phyloP scores from a whole-genome alignment of 2,888 invertebrate species.

The Mechanitis messenoides region DNA sequence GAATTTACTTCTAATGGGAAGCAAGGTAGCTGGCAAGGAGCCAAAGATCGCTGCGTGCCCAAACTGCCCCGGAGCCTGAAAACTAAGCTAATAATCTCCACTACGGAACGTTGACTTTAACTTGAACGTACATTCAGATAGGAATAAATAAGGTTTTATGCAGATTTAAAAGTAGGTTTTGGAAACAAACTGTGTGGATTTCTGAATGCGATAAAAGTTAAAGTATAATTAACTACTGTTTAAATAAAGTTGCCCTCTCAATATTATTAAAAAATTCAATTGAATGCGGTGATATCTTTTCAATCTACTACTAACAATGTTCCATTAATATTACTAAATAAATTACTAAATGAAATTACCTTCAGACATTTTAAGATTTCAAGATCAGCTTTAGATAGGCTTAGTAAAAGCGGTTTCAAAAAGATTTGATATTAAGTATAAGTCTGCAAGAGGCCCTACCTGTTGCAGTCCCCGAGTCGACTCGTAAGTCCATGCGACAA shows the following conservation, averaged over 20 bases:
- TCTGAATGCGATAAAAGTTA: no score
- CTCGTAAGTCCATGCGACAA: slow-evolving; percentile 30
- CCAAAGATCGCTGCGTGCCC: slow-evolving; percentile 1
- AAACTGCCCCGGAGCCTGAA: neutral
- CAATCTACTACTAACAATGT: no score
- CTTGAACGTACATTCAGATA: neutral
- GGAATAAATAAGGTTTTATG: neutral
- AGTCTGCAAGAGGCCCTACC: slow-evolving; percentile 23
- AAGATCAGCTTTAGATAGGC: neutral
- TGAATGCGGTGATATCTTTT: no score
- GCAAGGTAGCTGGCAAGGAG: slow-evolving; percentile 3
- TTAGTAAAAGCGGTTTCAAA: neutral
- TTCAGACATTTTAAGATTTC: no score
- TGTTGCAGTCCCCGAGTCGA: slow-evolving; percentile 29
- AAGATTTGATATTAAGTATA: slow-evolving; percentile 1
- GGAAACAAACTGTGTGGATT: no score
- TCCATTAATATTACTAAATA: no score
- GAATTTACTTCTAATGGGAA: slow-evolving; percentile 6
- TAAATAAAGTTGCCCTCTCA: no score
- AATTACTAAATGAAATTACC: no score
- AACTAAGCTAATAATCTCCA: slow-evolving; percentile 3
- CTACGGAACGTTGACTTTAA: slow-evolving; percentile 3
- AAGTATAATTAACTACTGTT: no score
- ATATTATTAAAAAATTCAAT: no score
- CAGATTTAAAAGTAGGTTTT: neutral